Evolutionary conservation across 1,140 invertebrate genomes (phyloP), one percentile per base, ranked within the genome.

Genomic region (Apis dorsata): DNA sequence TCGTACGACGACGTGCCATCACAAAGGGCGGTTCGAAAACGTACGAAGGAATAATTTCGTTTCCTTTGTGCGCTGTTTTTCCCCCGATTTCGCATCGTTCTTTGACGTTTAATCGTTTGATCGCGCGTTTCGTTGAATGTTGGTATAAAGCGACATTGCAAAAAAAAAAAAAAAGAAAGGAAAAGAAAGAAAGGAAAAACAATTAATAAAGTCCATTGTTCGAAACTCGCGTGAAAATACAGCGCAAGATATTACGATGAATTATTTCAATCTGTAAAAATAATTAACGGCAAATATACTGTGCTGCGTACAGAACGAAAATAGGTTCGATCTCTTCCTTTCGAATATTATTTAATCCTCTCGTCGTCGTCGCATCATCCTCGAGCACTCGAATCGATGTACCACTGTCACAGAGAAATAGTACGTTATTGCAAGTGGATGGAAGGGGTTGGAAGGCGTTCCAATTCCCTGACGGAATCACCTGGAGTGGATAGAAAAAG

Each of bases 391-490:
- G 0, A 21, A n/a, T 12, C 12, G 10, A 53, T 21, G 13, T 51
- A 24, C 51, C 55, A 49, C n/a, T 21, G 55, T 70, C 76, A 24
- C 10, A 0, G 21, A 60, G 66, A 79, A 70, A 70, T 51, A 51
- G 28, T 60, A 51, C 21, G 34, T 69, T 69, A 79, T 60, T 28
- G 60, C 34, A 60, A 51, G 28, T 9, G 19, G 34, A 34, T n/a
- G 3, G 2, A 7, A n/a, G 12, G 57, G 68, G 28, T 5, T 49
- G 71, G 8, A 76, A 66, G 21, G 12, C 1, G 34, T 81, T 28
- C 34, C 79, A 81, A 75, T 81, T 81, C 72, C 53, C 71, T 21
- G 7, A 13, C 24, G 19, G 75, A 44, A 77, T 77, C 62, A 63
- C 13, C 28, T 28, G 60, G 53, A 74, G 71, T 53, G 53, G 34